phyloP scores from a whole-genome alignment of 1,140 invertebrate genomes.

The Tenebrio molitor region DNA sequence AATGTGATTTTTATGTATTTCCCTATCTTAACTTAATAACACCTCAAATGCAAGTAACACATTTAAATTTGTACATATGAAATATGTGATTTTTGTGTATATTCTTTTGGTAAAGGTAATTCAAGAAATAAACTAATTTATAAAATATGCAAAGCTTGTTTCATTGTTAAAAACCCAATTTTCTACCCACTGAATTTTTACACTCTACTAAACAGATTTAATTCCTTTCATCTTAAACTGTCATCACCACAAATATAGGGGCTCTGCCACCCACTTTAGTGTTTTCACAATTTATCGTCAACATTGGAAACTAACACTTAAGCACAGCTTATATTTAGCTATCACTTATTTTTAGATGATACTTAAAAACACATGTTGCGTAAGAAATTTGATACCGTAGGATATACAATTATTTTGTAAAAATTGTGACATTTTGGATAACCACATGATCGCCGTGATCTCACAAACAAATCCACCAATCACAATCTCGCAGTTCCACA shows the following conservation, averaged over 20 bases:
- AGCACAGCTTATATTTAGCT: background rate
- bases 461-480: too few species aligned
- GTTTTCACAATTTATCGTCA: too few species aligned
- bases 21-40: background rate
- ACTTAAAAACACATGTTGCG: background rate
- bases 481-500: too few species aligned
- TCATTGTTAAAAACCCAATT: slow-evolving; percentile 3
- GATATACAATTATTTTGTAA: too few species aligned
- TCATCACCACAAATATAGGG: background rate
- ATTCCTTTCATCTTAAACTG: background rate
- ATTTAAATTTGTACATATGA: slow-evolving; percentile 49
- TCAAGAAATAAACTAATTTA: slow-evolving; percentile 62
- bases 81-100: slow-evolving; percentile 63
- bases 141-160: slow-evolving; percentile 35
- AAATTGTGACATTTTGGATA: too few species aligned
- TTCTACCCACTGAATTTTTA: slow-evolving; percentile 1
- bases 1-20: slow-evolving; percentile 24
- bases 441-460: too few species aligned
- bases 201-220: background rate
- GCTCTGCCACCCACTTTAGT: too few species aligned
- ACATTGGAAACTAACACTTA: too few species aligned
- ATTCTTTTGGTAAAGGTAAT: slow-evolving; percentile 60
- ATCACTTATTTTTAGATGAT: background rate
- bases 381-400: too few species aligned
- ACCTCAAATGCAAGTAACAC: slow-evolving; percentile 33